phyloP scores from a whole-genome alignment of 2,888 invertebrate species.

The Frankliniella fusca region DNA sequence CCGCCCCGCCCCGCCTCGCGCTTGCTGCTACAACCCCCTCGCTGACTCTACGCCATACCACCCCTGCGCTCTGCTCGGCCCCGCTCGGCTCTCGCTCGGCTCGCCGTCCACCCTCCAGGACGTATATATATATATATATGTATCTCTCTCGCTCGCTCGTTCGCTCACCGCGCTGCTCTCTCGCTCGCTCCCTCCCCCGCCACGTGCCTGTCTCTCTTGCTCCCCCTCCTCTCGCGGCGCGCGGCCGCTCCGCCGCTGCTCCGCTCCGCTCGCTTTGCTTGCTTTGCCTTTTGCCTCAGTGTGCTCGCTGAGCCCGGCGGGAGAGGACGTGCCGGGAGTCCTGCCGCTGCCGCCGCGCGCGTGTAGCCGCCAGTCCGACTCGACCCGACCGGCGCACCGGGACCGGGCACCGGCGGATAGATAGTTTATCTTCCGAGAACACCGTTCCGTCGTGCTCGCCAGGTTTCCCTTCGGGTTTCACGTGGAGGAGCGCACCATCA shows the following conservation, averaged over 20 bases:
- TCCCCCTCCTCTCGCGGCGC: too few relatives aligned
- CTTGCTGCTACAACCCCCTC: not conserved
- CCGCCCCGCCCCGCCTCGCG: not conserved
- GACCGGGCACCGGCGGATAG: not conserved
- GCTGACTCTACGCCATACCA: not conserved
- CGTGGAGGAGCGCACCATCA: too few relatives aligned
- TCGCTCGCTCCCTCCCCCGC: not conserved
- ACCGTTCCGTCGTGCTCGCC: too few relatives aligned
- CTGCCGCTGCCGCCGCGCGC: not conserved
- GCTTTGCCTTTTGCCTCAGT: not conserved
- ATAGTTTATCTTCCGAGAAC: too few relatives aligned
- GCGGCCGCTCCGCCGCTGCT: too few relatives aligned
- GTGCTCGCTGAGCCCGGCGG: slow-evolving; percentile 4
- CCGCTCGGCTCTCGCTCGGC: not conserved
- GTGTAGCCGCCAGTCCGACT: not conserved
- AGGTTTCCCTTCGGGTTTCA: too few relatives aligned
- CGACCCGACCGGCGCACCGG: not conserved
- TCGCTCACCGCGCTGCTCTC: not conserved
- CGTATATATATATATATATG: too few relatives aligned
- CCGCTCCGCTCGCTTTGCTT: too few relatives aligned
- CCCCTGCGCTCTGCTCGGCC: not conserved
- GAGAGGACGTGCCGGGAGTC: not conserved
- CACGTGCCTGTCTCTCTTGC: too few relatives aligned
- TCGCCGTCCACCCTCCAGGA: not conserved
- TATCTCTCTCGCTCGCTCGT: not conserved